Base-by-base conservation (phyloP, 2,797 vertebrate genomes). In the Eulemur coronatus region DNA sequence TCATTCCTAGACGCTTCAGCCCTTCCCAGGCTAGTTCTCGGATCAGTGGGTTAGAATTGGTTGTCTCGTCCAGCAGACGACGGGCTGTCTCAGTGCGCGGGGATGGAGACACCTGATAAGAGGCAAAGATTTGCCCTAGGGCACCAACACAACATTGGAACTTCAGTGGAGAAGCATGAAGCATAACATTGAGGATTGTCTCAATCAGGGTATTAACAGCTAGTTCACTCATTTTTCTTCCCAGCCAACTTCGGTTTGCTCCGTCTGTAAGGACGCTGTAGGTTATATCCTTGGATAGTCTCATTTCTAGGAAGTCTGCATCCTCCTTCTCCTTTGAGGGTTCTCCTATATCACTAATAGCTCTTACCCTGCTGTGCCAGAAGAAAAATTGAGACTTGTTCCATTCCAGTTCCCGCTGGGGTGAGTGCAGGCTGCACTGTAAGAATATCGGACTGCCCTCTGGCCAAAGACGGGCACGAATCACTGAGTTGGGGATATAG, bases 401-500 rank as follows among this genome's bases (percentile, higher is more conserved):
- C 94, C 90, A 96, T 33, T 89, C 70, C 24, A 95, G 17, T 7
- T 73, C 50, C 55, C 84, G 41, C 15, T 57, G 38, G 4, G 84
- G 87, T 28, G 87, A 1, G 52, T 75, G 63, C 26, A 98, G 75
- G 33, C 55, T 85, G 65, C 98, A 97, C 30, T 89, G 94, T 24
- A 98, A 91, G 73, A 61, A 90, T 30, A 86, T 67, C 0, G 98
- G 98, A 7, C 92, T 97, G 81, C 98, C 98, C 6, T 94, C 97
- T 2, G 97, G 98, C 89, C 98, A 98, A 76, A 98, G 97, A 35
- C 78, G 93, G 85, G 98, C 98, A 38, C 98, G 97, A 48, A 98
- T 97, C 52, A 98, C 96, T 0, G 98, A 98, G 70, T 98, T 98
- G 70, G 98, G 97, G 52, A 98, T 80, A 22, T 97, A 97, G 89